Evolutionary conservation across 1,140 invertebrate species (phyloP), one percentile per base, ranked within the genome.

Genomic region (Triops cancriformis): DNA sequence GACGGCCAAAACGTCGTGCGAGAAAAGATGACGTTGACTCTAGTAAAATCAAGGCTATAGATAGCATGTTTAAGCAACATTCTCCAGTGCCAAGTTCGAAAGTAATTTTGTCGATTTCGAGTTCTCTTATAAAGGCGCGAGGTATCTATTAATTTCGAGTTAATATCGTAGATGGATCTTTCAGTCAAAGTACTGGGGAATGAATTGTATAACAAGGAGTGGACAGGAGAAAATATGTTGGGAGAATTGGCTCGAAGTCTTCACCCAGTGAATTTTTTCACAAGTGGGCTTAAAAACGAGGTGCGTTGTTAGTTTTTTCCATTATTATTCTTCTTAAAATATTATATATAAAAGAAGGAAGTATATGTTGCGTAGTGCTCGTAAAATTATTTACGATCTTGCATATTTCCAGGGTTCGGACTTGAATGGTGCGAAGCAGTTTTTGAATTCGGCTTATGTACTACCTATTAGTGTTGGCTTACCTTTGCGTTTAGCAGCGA

Each of bases 401-500:
- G 10, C 0, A 31, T 74, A 7, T 77, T 28, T 27, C 6, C 37
- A 78, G 77, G n/a, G n/a, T n/a, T 28, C 73, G 6, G 10, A 26
- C 18, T 78, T 31, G 26, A 75, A 26, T 42, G 51, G 51, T 7
- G 75, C 75, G 1, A 23, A 43, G n/a, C 74, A 79, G 74, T 78
- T 76, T 28, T 73, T 80, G 76, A 75, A 76, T 23, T 77, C 51
- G 3, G 76, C 26, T 74, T 75, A 74, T 31, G 26, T 26, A 10
- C 14, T 96, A 5, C 93, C 96, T 0, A 92, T 92, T n/a, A 90
- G 89, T 1, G 87, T 89, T 73, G 96, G 96, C 14, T 83, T 98
- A 26, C 95, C 96, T 0, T 84, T 98, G 27, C 91, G 90, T 41
- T 87, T 98, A 77, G 92, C 92, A 79, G 87, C 94, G 0, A 90